Percentiles rank a stretch among this genome's conserved stretches.
These are phyloP conservation scores for Beris morrisii DNA, from an alignment of 2,888 invertebrate genomes.

Conservation along the genomic window DNA sequence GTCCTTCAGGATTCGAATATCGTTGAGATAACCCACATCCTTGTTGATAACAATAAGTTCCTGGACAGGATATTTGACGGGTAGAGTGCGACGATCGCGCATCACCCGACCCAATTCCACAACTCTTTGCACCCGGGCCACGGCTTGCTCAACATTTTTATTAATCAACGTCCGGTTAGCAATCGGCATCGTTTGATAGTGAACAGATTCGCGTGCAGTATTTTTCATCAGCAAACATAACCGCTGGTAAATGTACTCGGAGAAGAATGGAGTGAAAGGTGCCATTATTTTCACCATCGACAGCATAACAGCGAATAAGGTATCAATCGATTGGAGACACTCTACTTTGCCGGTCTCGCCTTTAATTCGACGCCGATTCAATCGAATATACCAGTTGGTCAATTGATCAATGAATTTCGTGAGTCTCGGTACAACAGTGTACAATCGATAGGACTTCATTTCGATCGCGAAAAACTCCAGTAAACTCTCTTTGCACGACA, in stretches of 20 bases:
- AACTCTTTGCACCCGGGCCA: slow-evolving; percentile 90
- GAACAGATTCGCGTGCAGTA: slow-evolving; percentile 68
- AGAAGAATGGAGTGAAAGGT: slow-evolving; percentile 95
- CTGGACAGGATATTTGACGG: slow-evolving; percentile 93
- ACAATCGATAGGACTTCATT: slow-evolving; percentile 92
- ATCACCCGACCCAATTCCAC: slow-evolving; percentile 92
- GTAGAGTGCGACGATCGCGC: slow-evolving; percentile 89
- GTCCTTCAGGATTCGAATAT: slow-evolving; percentile 74
- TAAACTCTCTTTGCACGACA: slow-evolving; percentile 93
- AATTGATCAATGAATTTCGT: slow-evolving; percentile 96
- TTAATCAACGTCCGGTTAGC: slow-evolving; percentile 73
- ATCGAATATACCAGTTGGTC: slow-evolving; percentile 98
- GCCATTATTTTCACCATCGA: slow-evolving; percentile 93
- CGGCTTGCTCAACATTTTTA: slow-evolving; percentile 83
- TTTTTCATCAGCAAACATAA: slow-evolving; percentile 64
- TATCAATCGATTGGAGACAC: slow-evolving; percentile 80
- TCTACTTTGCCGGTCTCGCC: slow-evolving; percentile 83
- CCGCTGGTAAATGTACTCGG: slow-evolving; percentile 93
- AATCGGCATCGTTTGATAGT: slow-evolving; percentile 87
- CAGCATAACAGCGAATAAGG: slow-evolving; percentile 84
- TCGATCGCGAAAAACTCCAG: slow-evolving; percentile 85
- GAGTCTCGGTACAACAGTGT: slow-evolving; percentile 91
- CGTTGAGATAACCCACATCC: slow-evolving; percentile 72
- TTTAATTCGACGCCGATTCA: slow-evolving; percentile 93
- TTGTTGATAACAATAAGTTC: slow-evolving; percentile 95